These are phyloP conservation scores for Ceratitis capitata DNA, from an alignment of 1,140 invertebrate species.

Conservation along the genomic window DNA sequence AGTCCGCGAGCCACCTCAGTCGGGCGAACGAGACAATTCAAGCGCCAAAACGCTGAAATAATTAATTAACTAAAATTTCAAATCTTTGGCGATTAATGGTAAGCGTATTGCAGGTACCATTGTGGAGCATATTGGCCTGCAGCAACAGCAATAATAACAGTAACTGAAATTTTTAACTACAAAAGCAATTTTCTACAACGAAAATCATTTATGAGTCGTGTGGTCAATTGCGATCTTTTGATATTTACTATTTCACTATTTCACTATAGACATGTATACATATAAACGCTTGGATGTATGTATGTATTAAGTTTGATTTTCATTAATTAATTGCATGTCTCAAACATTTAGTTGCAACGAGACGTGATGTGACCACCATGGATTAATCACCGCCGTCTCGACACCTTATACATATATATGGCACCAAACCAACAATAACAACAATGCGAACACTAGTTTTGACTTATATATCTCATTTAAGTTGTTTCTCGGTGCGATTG, in stretches of 20 bases:
- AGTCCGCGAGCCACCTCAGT: no score
- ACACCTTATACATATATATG: not conserved
- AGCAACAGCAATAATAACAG: not conserved
- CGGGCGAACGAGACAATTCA: not conserved
- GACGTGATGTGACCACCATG: constrained; percentile 7
- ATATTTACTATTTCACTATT: not conserved
- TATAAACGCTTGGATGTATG: not conserved
- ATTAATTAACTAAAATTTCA: not conserved
- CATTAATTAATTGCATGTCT: constrained; percentile 31
- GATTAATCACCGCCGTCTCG: not conserved
- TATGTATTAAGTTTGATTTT: not conserved
- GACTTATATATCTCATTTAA: not conserved
- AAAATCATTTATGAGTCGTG: not conserved
- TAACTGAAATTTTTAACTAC: not conserved
- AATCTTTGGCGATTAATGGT: not conserved
- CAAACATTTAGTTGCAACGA: not conserved
- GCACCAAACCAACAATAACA: not conserved
- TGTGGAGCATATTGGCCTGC: not conserved
- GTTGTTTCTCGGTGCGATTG: not conserved
- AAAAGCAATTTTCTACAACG: not conserved
- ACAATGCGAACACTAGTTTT: not conserved
- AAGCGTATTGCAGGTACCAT: not conserved
- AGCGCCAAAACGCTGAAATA: not conserved
- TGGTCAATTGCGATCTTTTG: not conserved
- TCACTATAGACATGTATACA: not conserved